Percentiles rank a stretch among this genome's conserved stretches.
phyloP scores from a whole-genome alignment of 2,113 vertebrate species.

The Rhineura floridana region DNA sequence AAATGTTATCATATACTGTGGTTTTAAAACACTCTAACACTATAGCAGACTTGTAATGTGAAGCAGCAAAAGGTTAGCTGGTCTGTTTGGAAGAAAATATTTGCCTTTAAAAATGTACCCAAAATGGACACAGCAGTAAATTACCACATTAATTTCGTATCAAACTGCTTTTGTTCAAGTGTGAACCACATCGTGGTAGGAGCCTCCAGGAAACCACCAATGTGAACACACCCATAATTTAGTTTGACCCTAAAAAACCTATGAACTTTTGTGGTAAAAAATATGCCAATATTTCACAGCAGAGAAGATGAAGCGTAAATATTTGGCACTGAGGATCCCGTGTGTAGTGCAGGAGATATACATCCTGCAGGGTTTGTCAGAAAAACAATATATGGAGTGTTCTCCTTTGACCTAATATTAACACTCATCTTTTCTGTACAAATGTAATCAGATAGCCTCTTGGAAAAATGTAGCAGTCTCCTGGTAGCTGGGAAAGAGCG shows the following conservation, averaged over 20 bases:
- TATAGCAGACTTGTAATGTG: not conserved
- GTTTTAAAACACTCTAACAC: too few species aligned
- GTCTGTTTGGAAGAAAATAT: too few species aligned
- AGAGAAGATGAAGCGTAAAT: not conserved
- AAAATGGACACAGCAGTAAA: not conserved
- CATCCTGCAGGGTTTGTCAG: not conserved
- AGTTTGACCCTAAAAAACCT: not conserved
- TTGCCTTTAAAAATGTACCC: not conserved
- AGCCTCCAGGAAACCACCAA: slow-evolving; percentile 10
- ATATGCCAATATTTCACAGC: not conserved
- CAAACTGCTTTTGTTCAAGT: not conserved
- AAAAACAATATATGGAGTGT: not conserved
- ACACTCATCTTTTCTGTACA: slow-evolving; percentile 7
- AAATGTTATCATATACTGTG: not conserved
- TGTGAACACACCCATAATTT: not conserved
- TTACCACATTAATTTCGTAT: not conserved
- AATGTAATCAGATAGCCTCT: slow-evolving; percentile 18
- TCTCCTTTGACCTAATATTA: slow-evolving; percentile 23
- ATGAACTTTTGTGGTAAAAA: not conserved
- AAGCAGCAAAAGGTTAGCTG: not conserved
- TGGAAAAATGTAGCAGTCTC: not conserved
- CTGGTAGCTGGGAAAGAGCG: slow-evolving; percentile 12
- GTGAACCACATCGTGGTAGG: not conserved
- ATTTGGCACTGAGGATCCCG: not conserved
- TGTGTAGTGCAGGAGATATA: not conserved